Percentiles rank a stretch among this genome's conserved stretches.
These are phyloP conservation scores for Polyommatus iphigenia DNA, from an alignment of 2,888 invertebrate species.

Conservation along the genomic window DNA sequence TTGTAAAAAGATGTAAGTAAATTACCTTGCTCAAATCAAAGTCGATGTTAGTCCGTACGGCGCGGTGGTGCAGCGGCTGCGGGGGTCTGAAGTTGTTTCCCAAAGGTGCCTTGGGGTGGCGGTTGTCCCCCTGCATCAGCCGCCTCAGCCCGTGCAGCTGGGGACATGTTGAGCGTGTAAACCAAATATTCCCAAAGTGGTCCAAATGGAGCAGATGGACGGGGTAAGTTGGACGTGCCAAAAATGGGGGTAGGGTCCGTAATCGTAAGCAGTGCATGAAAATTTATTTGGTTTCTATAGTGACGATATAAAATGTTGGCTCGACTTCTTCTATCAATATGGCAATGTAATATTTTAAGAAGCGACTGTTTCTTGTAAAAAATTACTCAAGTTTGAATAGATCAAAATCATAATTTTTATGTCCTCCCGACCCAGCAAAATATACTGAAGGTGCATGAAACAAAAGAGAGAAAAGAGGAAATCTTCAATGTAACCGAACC, in stretches of 20 bases:
- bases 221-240: neutral
- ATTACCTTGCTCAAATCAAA: conserved; percentile 89
- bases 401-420: no score
- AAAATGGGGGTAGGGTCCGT: neutral
- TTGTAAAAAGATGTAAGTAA: neutral
- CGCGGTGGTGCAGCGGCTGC: conserved; percentile 95
- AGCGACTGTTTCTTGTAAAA: no score
- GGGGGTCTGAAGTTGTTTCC: conserved; percentile 97
- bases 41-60: conserved; percentile 98
- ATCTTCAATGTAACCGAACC: neutral
- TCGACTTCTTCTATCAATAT: no score
- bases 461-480: neutral
- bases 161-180: conserved; percentile 32
- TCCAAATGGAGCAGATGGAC: neutral
- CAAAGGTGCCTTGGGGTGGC: conserved; percentile 93
- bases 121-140: conserved; percentile 93
- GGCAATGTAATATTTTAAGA: no score
- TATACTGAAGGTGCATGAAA: neutral
- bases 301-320: no score
- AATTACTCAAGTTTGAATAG: no score
- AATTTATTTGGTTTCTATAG: no score
- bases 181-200: neutral
- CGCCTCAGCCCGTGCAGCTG: conserved; percentile 91
- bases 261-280: no score
- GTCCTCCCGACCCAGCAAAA: no score